Conservation (phyloP, 2,888 invertebrate species). For the Arctia plantaginis region DNA sequence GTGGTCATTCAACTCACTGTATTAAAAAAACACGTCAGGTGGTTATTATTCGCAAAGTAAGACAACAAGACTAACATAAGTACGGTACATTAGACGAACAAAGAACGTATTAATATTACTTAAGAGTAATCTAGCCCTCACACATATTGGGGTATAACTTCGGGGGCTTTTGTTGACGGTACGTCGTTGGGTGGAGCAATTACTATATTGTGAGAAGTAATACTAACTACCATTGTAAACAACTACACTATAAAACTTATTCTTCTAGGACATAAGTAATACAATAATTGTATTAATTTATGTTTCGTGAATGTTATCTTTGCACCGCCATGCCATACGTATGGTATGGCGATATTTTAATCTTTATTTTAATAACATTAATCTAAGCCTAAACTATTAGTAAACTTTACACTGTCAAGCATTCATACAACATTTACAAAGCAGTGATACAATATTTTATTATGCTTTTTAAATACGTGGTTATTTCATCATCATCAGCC, state of each 20-base stretch:
- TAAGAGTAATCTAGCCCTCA: slow-evolving; percentile 30
- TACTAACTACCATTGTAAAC: slow-evolving; percentile 11
- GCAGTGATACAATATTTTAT: too few relatives aligned
- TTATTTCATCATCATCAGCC: too few relatives aligned
- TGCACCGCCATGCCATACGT: too few relatives aligned
- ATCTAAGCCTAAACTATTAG: too few relatives aligned
- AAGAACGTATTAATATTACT: slow-evolving; percentile 40
- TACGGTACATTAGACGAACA: slow-evolving; percentile 30
- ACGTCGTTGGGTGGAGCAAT: slow-evolving; percentile 14
- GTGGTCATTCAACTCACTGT: neutral
- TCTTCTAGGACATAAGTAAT: neutral
- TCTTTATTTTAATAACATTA: too few relatives aligned
- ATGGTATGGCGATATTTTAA: neutral
- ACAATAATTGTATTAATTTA: neutral
- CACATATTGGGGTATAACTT: slow-evolving; percentile 35
- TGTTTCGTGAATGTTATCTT: neutral
- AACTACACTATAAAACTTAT: slow-evolving; percentile 14
- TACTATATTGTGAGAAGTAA: slow-evolving; percentile 8
- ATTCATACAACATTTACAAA: too few relatives aligned
- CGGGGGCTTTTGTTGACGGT: slow-evolving; percentile 14
- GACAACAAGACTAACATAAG: slow-evolving; percentile 31
- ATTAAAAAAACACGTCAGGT: neutral
- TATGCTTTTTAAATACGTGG: too few relatives aligned
- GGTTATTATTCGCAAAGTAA: slow-evolving; percentile 13
- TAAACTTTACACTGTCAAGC: too few relatives aligned